Base-by-base conservation (phyloP, 2,113 vertebrate genomes). In the Rhinogobius similis region DNA sequence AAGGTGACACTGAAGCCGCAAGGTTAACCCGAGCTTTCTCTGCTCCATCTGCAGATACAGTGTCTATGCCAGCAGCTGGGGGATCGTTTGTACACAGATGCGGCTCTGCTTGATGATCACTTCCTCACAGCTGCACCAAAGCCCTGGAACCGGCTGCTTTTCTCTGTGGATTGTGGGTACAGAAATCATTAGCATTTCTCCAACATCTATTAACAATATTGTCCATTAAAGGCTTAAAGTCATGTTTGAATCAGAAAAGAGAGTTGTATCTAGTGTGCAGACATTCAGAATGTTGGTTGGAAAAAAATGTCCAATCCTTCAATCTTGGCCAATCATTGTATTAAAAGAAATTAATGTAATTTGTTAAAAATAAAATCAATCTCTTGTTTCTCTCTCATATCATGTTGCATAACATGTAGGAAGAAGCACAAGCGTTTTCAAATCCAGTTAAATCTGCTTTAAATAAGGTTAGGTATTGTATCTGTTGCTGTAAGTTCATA, bases 31-130 rank as follows among this genome's bases (percentile, higher is more conserved):
- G 83, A 36, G 80, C 85, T 73, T 74, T 86, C 78, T 85, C 38
- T 67, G 58, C 73, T 69, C 10, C 36, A 63, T 81, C 72, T 78
- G 75, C 79, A 84, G 80, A 64, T 81, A 91, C 90, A 82, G 84
- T 86, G 79, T 90, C 83, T 89, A 88, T 85, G 88, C 79, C 77
- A 85, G 88, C 92, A 93, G 91, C 91, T 92, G 92, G 79, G 85
- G 87, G 78, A 86, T 89, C 92, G 92, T 93, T 93, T 92, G 90
- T 92, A 91, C 91, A 92, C 92, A 92, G 89, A 92, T 91, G 90
- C 86, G 80, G 79, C 75, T 84, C 70, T 89, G 79, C 87, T 89
- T 87, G 83, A 90, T 89, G 87, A 86, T 91, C 91, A 92, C 90
- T 90, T 75, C 89, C 88, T 85, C n/a, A 80, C 90, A 93, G 92